Conservation (phyloP, 1,140 invertebrate species). For the Cheumatopsyche charites region DNA sequence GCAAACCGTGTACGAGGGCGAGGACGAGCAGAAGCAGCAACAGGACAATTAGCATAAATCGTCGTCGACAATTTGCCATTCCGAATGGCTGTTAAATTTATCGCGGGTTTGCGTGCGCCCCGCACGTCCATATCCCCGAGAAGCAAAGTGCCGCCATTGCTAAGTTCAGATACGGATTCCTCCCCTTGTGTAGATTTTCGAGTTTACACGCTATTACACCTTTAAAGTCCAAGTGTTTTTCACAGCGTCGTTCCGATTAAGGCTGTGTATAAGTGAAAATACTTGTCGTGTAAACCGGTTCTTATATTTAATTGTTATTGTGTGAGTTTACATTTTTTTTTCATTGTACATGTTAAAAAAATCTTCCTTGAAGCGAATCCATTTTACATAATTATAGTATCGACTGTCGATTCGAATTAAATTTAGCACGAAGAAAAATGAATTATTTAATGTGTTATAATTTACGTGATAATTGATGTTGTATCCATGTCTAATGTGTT, state of each 20-base stretch:
- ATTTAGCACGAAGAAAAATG: too few species aligned
- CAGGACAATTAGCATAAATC: slow-evolving; percentile 38
- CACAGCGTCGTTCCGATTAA: not conserved
- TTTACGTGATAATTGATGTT: too few species aligned
- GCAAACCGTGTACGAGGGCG: not conserved
- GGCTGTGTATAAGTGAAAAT: not conserved
- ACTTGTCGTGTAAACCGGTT: too few species aligned
- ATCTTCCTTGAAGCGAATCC: too few species aligned
- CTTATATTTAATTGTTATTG: too few species aligned
- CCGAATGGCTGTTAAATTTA: slow-evolving; percentile 24
- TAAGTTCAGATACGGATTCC: not conserved
- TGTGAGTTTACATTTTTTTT: too few species aligned
- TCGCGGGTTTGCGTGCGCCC: slow-evolving; percentile 23
- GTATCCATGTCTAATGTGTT: too few species aligned
- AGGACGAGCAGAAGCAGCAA: not conserved
- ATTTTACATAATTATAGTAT: too few species aligned
- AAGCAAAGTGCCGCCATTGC: slow-evolving; percentile 3
- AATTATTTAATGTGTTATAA: too few species aligned
- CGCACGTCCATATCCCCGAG: slow-evolving; percentile 25
- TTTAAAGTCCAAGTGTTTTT: not conserved
- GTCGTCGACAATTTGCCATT: slow-evolving; percentile 35
- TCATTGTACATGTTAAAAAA: too few species aligned
- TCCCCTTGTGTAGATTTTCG: not conserved
- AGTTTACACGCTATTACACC: not conserved
- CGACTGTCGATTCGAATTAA: too few species aligned